Evolutionary conservation across 2,113 vertebrate genomes (phyloP).

Genomic region (Pseudorhombus dupliciocellatus): DNA sequence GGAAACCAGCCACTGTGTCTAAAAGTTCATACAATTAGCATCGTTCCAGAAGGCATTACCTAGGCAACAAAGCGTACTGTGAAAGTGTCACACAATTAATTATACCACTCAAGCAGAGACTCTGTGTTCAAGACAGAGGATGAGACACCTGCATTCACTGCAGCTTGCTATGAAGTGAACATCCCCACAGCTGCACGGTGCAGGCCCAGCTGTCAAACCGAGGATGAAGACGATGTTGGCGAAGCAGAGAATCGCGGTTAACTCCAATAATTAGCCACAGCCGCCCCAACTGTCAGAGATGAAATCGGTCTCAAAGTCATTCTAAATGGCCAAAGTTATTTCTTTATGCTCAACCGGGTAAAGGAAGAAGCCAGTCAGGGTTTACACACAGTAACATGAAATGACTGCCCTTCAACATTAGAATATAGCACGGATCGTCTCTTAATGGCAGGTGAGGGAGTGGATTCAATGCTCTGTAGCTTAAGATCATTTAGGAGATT

Average conservation of each 20-base stretch:
- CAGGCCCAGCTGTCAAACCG: slow-evolving; percentile 51
- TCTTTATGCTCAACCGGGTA: slow-evolving; percentile 24
- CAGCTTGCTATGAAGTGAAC: slow-evolving; percentile 38
- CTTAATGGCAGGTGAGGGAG: slow-evolving; percentile 32
- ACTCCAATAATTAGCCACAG: slow-evolving; percentile 66
- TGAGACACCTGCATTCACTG: slow-evolving; percentile 32
- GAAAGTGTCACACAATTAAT: slow-evolving; percentile 27
- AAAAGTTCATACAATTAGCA: slow-evolving; percentile 44
- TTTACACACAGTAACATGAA: slow-evolving; percentile 19
- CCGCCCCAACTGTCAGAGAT: slow-evolving; percentile 47
- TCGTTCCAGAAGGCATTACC: slow-evolving; percentile 36
- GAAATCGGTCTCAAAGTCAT: slow-evolving; percentile 14
- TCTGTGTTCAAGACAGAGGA: slow-evolving; percentile 9
- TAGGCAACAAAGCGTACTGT: slow-evolving; percentile 13
- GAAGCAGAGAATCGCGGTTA: slow-evolving; percentile 60
- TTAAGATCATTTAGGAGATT: slow-evolving; percentile 40
- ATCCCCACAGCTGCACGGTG: slow-evolving; percentile 45
- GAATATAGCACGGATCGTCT: slow-evolving; percentile 4
- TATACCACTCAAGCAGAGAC: slow-evolving; percentile 18
- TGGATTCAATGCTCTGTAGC: slow-evolving; percentile 16
- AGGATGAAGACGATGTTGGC: slow-evolving; percentile 58
- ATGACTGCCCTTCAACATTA: slow-evolving; percentile 4
- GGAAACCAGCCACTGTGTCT: slow-evolving; percentile 25
- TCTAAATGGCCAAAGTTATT: slow-evolving; percentile 20
- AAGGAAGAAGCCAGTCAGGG: slow-evolving; percentile 14